Evolutionary conservation across 1,140 invertebrate genomes (phyloP), one percentile per base, ranked within the genome.

Genomic region (Euschistus heros): DNA sequence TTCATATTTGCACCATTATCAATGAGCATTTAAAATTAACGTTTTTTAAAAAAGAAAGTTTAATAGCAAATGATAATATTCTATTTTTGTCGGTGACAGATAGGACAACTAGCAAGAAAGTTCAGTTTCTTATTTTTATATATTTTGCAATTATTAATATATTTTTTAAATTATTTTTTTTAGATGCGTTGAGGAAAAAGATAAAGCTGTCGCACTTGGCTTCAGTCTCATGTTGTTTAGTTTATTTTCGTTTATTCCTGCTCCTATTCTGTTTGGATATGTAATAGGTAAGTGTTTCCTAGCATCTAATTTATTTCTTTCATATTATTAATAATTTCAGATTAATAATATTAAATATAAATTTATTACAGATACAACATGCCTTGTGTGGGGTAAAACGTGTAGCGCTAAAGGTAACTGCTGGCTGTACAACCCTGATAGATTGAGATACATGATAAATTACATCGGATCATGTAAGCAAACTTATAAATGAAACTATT

Each of bases 361-460:
- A 18, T 26, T 60, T 60, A 15, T 67, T 67, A 0, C 37, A 66
- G 65, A 66, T 62, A 66, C 65, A 54, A 81, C 83, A 17, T 88
- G 86, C 69, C 70, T 86, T 2, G 82, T 87, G 17, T 88, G 86
- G 86, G 86, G 86, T 17, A 86, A 84, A 72, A 87, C 86, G 10
- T 87, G 86, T 70, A 77, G 80, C 4, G 82, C 82, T 61, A 86
- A 79, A 50, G 85, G 86, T 63, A 87, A 88, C 70, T 87, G 86
- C 72, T 87, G 86, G 86, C 73, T 86, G 0, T 87, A 86, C 69
- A 82, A 87, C 72, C 81, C 83, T 7, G 79, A 80, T 8, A 26
- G 77, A 27, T 73, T 87, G 69, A 78, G 84, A 71, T 84, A 85
- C 68, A 77, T 80, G 18, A 71, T 87, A 30, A 86, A 86, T 73